Percentiles rank a stretch among this genome's conserved stretches.
phyloP scores from a whole-genome alignment of 2,113 vertebrate species.

The Poecile atricapillus region DNA sequence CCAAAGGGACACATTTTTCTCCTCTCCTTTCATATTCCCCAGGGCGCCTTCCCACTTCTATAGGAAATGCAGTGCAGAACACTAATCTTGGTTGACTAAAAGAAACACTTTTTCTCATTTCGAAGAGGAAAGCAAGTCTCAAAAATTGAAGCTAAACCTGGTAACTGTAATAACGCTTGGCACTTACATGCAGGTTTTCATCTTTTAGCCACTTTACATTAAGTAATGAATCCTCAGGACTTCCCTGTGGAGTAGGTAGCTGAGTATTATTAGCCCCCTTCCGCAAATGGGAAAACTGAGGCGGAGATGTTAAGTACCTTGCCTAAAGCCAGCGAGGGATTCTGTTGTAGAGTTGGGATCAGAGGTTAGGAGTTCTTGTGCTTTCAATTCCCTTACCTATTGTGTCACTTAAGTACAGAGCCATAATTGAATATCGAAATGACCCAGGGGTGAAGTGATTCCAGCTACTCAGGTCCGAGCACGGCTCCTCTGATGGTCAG shows the following conservation, averaged over 20 bases:
- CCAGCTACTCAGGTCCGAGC: background rate
- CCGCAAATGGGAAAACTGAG: conserved; percentile 1
- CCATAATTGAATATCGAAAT: background rate
- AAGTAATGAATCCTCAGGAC: conserved; percentile 42
- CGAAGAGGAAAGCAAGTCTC: background rate
- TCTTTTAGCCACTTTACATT: conserved; percentile 50
- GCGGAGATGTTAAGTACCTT: background rate
- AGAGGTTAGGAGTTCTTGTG: conserved; percentile 40
- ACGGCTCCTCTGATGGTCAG: background rate
- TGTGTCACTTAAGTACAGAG: conserved; percentile 21
- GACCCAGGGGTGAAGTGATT: background rate
- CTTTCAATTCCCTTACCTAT: conserved; percentile 28
- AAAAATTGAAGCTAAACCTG: conserved; percentile 24
- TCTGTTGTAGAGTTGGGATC: conserved; percentile 10
- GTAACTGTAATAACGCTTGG: conserved; percentile 21
- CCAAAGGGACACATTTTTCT: conserved; percentile 57
- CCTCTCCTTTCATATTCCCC: conserved; percentile 49
- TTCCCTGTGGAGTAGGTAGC: conserved; percentile 17
- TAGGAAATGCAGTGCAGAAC: conserved; percentile 26
- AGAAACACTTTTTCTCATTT: conserved; percentile 1
- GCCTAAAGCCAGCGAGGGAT: background rate
- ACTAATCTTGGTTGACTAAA: background rate
- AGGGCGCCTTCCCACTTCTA: background rate
- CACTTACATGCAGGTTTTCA: conserved; percentile 49
- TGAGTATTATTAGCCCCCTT: conserved; percentile 18